phyloP scores from a whole-genome alignment of 2,797 vertebrate genomes.

The Cheirogaleus major region DNA sequence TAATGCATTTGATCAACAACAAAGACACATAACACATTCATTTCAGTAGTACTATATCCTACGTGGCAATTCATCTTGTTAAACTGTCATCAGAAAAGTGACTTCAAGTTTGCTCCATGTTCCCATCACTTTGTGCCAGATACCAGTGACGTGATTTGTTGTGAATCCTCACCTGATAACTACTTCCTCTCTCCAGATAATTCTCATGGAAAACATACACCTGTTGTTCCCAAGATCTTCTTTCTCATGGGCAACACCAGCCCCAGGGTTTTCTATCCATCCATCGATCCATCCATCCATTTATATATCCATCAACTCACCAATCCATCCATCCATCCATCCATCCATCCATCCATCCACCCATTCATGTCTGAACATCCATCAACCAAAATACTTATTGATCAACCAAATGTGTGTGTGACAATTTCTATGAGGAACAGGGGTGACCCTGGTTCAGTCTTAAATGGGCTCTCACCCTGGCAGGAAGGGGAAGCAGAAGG shows the following conservation, averaged over 20 bases:
- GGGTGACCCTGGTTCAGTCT: neutral
- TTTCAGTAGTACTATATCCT: neutral
- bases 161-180: neutral
- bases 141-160: neutral
- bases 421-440: neutral
- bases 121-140: neutral
- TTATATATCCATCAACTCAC: neutral
- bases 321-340: neutral
- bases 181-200: neutral
- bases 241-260: neutral
- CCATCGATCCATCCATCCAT: neutral
- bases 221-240: neutral
- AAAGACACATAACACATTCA: neutral
- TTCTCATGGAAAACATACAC: neutral
- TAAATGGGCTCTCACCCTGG: neutral
- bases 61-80: neutral
- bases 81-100: neutral
- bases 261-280: neutral
- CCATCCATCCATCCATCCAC: neutral
- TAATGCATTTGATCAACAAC: neutral
- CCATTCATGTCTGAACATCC: neutral
- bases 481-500: neutral
- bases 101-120: neutral
- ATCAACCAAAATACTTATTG: neutral
- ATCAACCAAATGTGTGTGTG: neutral